phyloP scores from a whole-genome alignment of 2,113 vertebrate species.

The Vidua macroura region DNA sequence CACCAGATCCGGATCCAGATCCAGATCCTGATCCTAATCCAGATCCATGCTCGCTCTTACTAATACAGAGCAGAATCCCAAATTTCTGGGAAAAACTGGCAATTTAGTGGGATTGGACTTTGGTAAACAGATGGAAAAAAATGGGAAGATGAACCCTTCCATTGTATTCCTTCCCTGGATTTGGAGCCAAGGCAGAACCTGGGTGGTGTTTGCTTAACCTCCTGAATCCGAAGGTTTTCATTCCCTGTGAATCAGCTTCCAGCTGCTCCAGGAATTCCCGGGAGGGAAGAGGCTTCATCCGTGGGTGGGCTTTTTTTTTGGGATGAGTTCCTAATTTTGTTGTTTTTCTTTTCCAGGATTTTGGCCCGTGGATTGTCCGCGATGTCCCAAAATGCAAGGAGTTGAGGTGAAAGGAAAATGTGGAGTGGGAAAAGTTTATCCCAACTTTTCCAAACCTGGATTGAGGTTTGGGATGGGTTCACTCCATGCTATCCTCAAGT shows the following conservation, averaged over 20 bases:
- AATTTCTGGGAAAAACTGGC: not conserved
- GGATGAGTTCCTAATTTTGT: not conserved
- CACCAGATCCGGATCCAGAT: not conserved
- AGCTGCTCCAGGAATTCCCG: constrained; percentile 6
- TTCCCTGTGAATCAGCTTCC: constrained; percentile 9
- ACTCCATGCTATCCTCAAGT: not conserved
- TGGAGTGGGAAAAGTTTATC: not conserved
- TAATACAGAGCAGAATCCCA: not conserved
- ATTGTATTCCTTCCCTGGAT: constrained; percentile 1
- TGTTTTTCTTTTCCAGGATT: not conserved
- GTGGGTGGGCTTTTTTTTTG: not conserved
- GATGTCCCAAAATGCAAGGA: not conserved
- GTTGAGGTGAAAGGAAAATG: not conserved
- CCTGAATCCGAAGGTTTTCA: not conserved
- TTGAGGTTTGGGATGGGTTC: not conserved
- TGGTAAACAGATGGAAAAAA: not conserved
- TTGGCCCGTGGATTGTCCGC: not conserved
- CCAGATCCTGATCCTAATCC: fast-evolving
- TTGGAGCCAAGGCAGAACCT: not conserved
- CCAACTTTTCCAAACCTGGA: not conserved
- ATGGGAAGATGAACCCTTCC: not conserved
- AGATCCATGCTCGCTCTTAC: fast-evolving
- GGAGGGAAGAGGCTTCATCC: not conserved
- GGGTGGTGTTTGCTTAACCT: not conserved
- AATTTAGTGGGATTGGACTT: not conserved